phyloP scores from a whole-genome alignment of 2,888 invertebrate species.

The Drosophila quinaria region DNA sequence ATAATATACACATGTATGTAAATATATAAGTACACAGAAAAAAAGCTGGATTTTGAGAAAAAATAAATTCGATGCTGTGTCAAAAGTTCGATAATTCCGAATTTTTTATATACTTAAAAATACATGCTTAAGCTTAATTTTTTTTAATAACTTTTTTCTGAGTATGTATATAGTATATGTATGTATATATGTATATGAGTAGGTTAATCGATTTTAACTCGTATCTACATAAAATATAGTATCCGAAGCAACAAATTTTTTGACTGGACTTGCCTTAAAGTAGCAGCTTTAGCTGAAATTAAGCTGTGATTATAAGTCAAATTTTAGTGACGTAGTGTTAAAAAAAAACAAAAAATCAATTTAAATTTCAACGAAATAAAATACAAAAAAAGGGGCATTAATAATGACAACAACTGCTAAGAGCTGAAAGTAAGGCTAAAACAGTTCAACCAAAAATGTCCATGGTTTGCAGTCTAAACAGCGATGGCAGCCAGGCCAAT shows the following conservation, averaged over 20 bases:
- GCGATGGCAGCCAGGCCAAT: conserved; percentile 63
- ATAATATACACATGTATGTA: neutral
- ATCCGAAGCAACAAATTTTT: conserved; percentile 35
- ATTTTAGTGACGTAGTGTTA: conserved; percentile 49
- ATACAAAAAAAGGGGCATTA: conserved; percentile 2
- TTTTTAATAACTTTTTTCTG: no score
- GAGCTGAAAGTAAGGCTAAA: neutral
- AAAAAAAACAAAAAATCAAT: conserved; percentile 12
- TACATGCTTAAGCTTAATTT: no score
- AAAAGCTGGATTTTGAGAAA: no score
- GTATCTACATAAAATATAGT: neutral
- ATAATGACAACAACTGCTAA: neutral
- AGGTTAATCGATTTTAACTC: neutral
- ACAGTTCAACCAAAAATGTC: conserved; percentile 65
- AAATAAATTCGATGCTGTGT: no score
- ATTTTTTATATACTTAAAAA: no score
- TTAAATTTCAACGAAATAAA: conserved; percentile 1
- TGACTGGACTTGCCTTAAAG: conserved; percentile 77
- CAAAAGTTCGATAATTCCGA: no score
- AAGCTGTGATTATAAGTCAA: conserved; percentile 71
- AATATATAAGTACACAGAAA: no score
- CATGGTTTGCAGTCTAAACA: conserved; percentile 78
- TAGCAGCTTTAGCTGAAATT: conserved; percentile 63
- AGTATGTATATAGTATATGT: neutral
- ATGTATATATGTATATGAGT: neutral